phyloP scores from a whole-genome alignment of 2,797 vertebrate genomes.

The Manis pentadactyla region DNA sequence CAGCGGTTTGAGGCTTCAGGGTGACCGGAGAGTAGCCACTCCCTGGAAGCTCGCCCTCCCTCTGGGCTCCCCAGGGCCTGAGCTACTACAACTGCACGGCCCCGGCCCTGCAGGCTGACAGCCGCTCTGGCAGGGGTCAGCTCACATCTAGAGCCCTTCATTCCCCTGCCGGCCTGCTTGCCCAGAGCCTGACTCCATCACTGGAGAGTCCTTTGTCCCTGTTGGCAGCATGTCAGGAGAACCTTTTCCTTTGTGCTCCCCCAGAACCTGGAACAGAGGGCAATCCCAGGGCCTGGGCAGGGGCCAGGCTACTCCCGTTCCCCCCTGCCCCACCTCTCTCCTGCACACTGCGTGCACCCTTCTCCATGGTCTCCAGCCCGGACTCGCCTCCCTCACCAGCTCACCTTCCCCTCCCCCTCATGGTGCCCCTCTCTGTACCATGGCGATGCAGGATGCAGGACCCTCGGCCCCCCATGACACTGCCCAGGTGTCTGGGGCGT shows the following conservation, averaged over 20 bases:
- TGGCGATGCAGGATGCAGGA: no score
- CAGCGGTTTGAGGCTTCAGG: rapidly evolving
- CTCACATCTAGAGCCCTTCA: not conserved
- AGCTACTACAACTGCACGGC: rapidly evolving
- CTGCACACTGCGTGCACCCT: not conserved
- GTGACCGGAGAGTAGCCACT: rapidly evolving
- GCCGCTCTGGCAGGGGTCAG: not conserved
- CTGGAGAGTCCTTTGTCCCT: not conserved
- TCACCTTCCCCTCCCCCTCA: no score
- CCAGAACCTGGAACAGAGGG: not conserved
- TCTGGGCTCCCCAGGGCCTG: rapidly evolving
- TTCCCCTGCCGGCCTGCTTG: not conserved
- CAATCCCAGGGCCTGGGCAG: not conserved
- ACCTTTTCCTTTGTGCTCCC: not conserved
- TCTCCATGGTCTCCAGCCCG: not conserved
- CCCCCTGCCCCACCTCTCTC: rapidly evolving
- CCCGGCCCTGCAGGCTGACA: not conserved
- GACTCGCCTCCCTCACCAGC: no score
- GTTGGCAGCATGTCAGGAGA: not conserved
- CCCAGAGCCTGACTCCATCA: not conserved
- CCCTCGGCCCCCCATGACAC: not conserved
- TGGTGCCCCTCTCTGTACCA: rapidly evolving
- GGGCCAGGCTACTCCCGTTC: not conserved
- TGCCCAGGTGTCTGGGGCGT: rapidly evolving
- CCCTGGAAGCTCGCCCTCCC: rapidly evolving